phyloP scores from a whole-genome alignment of 2,113 vertebrate genomes.

The Amblyornis subalaris region DNA sequence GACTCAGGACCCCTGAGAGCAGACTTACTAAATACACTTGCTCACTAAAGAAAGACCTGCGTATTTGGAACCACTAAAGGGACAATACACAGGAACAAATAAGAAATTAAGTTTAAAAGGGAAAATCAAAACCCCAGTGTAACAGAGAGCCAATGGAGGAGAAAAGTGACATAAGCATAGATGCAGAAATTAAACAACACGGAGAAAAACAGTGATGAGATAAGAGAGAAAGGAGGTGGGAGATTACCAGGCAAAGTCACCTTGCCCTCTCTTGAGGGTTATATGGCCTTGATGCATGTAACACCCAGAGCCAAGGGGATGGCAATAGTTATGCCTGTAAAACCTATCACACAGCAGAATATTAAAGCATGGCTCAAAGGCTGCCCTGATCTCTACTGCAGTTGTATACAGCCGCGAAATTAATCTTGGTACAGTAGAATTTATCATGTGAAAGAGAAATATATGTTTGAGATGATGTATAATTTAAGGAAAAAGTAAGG shows the following conservation, averaged over 20 bases:
- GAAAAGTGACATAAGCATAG: not conserved
- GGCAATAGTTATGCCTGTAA: not conserved
- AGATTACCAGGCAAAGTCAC: slow-evolving; percentile 24
- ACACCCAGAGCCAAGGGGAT: slow-evolving; percentile 2
- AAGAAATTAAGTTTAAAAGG: not conserved
- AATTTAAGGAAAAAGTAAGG: slow-evolving; percentile 61
- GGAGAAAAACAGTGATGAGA: not conserved
- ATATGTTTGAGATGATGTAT: slow-evolving; percentile 70
- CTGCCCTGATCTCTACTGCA: not conserved
- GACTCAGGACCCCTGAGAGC: not conserved
- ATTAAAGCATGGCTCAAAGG: not conserved
- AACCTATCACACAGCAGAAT: not conserved
- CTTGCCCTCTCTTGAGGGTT: slow-evolving; percentile 28
- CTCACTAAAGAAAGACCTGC: not conserved
- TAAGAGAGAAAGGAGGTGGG: not conserved
- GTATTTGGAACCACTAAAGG: not conserved
- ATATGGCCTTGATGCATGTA: not conserved
- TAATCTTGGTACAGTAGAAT: slow-evolving; percentile 67
- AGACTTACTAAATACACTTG: not conserved
- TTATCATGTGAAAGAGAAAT: slow-evolving; percentile 70
- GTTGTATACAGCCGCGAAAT: slow-evolving; percentile 57
- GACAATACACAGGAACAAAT: not conserved
- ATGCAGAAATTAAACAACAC: not conserved
- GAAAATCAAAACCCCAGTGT: not conserved
- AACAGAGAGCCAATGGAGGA: not conserved